Conservation (phyloP, 2,113 vertebrate species). For the Dromiciops gliroides region DNA sequence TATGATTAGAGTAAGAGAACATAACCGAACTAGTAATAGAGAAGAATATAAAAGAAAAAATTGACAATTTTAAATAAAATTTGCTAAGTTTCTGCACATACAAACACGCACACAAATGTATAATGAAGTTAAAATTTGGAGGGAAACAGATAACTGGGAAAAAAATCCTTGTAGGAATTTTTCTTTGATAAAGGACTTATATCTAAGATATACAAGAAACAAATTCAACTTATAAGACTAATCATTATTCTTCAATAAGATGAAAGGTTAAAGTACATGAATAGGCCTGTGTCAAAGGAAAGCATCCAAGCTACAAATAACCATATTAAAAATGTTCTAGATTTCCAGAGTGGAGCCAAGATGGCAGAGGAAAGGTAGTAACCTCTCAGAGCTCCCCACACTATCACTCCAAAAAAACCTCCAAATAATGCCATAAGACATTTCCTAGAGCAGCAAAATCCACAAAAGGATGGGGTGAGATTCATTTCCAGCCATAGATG, state of each 20-base stretch:
- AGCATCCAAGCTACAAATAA: too few species aligned
- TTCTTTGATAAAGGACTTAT: neutral
- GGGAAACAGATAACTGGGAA: neutral
- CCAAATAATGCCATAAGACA: too few species aligned
- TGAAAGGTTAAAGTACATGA: neutral
- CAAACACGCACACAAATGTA: neutral
- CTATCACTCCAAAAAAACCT: too few species aligned
- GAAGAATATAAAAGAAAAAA: neutral
- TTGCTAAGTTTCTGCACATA: neutral
- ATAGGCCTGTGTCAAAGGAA: neutral
- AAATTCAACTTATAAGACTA: too few species aligned
- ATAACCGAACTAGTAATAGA: neutral
- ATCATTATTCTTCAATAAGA: neutral
- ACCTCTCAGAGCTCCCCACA: too few species aligned
- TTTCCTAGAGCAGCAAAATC: too few species aligned
- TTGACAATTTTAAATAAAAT: neutral
- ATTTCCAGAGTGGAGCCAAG: too few species aligned
- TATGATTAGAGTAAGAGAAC: neutral
- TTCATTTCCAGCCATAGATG: too few species aligned
- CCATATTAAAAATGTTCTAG: neutral
- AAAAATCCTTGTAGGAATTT: neutral
- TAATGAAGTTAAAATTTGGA: neutral
- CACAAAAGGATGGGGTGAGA: too few species aligned
- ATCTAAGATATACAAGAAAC: too few species aligned
- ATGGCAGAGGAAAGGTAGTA: too few species aligned